Conservation (phyloP, 2,888 invertebrate species). For the Opisthograptis luteolata region DNA sequence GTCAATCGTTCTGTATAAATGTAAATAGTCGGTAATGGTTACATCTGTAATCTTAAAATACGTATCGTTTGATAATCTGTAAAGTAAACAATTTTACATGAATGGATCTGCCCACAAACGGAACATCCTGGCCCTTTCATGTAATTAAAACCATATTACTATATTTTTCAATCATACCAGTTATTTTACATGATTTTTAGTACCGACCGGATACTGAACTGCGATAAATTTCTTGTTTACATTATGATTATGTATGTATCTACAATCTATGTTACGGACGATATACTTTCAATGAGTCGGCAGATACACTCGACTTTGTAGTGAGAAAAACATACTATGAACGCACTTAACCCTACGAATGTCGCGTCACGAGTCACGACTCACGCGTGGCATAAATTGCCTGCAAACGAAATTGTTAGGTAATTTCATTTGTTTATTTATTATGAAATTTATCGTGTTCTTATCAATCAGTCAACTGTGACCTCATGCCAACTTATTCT, state of each 20-base stretch:
- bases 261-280: constrained; percentile 41
- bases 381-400: not conserved
- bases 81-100: constrained; percentile 62
- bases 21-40: constrained; percentile 52
- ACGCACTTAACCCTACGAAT: constrained; percentile 21
- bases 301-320: constrained; percentile 39
- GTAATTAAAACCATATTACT: constrained; percentile 50
- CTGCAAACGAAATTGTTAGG: not conserved
- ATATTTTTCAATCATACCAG: constrained; percentile 43
- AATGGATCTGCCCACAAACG: constrained; percentile 39
- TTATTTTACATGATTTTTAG: constrained; percentile 58
- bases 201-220: constrained; percentile 60
- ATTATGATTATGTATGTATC: constrained; percentile 58
- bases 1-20: constrained; percentile 55
- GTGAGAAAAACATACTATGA: constrained; percentile 17
- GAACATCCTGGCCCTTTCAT: constrained; percentile 37
- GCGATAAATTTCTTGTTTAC: constrained; percentile 68
- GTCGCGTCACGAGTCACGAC: no score
- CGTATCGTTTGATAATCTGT: constrained; percentile 58
- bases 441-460: no score
- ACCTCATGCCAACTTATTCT: no score
- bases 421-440: no score
- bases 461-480: no score
- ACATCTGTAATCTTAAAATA: constrained; percentile 58
- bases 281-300: constrained; percentile 53